Evolutionary conservation across 2,888 invertebrate species (phyloP).

Genomic region (Erpobdella octoculata): DNA sequence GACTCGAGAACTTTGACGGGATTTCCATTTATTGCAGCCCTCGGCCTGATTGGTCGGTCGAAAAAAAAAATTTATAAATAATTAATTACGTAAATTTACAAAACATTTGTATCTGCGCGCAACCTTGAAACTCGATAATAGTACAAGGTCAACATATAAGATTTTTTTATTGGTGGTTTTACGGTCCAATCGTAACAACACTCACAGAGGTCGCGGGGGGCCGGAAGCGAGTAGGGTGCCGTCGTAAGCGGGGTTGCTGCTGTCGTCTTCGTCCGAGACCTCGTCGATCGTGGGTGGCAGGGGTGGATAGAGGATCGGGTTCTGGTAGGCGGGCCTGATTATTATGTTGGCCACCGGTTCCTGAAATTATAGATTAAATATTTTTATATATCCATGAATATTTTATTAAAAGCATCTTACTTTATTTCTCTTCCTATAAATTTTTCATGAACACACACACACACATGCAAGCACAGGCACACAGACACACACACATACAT

Average conservation of each 20-base stretch:
- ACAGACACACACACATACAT: too few relatives aligned
- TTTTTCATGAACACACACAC: too few relatives aligned
- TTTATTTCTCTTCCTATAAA: too few relatives aligned
- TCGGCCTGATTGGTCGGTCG: background rate
- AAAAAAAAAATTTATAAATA: background rate
- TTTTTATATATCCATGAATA: too few relatives aligned
- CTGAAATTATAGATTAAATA: too few relatives aligned
- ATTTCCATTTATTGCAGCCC: conserved; percentile 34
- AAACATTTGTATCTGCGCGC: background rate
- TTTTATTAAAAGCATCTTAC: too few relatives aligned
- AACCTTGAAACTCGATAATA: too few relatives aligned
- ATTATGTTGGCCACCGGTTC: conserved; percentile 22
- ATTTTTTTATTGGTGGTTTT: too few relatives aligned
- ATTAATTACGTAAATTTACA: background rate
- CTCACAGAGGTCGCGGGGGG: conserved; percentile 60
- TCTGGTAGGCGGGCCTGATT: conserved; percentile 26
- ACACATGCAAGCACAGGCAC: too few relatives aligned
- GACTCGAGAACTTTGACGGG: conserved; percentile 49
- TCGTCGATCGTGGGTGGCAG: conserved; percentile 8
- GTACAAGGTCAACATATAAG: too few relatives aligned
- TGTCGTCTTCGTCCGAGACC: conserved; percentile 43
- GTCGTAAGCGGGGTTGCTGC: conserved; percentile 61
- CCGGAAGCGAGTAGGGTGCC: conserved; percentile 90
- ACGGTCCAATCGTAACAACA: too few relatives aligned
- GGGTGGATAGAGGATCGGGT: conserved; percentile 32